Base-by-base conservation (phyloP, 2,888 invertebrate genomes). In the Cataglyphis albicans region DNA sequence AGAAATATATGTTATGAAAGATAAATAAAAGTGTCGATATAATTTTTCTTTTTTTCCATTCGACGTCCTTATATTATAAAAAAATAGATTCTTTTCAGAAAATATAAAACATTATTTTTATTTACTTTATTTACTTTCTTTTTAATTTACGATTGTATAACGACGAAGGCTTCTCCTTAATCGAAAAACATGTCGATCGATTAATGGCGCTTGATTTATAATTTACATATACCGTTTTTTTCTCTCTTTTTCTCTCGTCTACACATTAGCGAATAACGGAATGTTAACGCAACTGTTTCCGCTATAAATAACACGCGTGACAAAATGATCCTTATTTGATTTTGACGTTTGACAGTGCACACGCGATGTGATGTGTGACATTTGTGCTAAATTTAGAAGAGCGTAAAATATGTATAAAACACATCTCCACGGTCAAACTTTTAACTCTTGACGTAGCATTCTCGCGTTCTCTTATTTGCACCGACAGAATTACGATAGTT, bases 211-310 rank as follows among this genome's bases (percentile, higher is more conserved):
- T 35, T 78, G 82, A 88, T 87, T 87, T 87, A 87, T 81, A 72
- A 67, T 59, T 73, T 74, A 18, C 21, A 38, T 44, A 0, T 59
- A 15, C 57, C 52, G 5, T 52, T 25, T 29, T 35, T 55, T 41
- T 64, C n/a, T 70, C 38, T 32, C 10, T 35, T 21, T 15, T 38
- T 72, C 25, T 5, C 29, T 55, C 38, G 25, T 25, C 18, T 35
- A 41, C 15, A 81, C 63, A 80, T 75, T n/a, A 59, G 35, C 59
- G 44, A 32, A 65, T 88, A 84, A 88, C 87, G 89, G 88, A 76
- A 86, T 65, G 75, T 87, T 84, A 18, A 75, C 80, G 73, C 82
- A 81, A 84, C 80, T 15, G 67, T 74, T 74, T 59, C 61, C 18
- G 72, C 75, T 72, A 48, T 72, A 67, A 73, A 82, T 57, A 82